phyloP scores from a whole-genome alignment of 1,140 invertebrate genomes.

The Pristionchus pacificus region DNA sequence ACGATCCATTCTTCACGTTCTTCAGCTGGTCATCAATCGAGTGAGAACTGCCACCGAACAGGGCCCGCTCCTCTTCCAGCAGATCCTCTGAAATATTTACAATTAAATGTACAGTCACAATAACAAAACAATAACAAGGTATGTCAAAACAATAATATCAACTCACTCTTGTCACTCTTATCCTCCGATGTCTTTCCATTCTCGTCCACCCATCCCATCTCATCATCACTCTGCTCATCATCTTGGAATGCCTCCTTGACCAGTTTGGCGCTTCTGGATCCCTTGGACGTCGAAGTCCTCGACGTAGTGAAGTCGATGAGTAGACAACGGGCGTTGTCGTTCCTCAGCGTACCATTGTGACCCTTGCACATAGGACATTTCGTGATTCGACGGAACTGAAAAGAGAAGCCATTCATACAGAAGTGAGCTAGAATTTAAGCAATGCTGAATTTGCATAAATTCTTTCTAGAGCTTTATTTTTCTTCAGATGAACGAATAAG shows the following conservation, averaged over 20 bases:
- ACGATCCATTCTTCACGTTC: conserved; percentile 26
- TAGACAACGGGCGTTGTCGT: conserved; percentile 41
- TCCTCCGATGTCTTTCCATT: conserved; percentile 13
- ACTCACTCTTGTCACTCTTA: background rate
- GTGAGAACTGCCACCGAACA: conserved; percentile 13
- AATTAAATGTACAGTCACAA: background rate
- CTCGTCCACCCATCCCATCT: conserved; percentile 10
- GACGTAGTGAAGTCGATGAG: conserved; percentile 45
- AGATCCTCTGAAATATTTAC: background rate
- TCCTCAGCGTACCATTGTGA: conserved; percentile 44
- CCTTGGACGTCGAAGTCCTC: background rate
- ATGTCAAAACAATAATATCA: background rate
- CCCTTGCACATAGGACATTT: conserved; percentile 51
- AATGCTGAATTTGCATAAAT: too few species aligned
- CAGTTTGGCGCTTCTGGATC: conserved; percentile 22
- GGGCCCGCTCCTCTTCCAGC: background rate
- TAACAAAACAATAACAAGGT: background rate
- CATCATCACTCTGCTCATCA: conserved; percentile 4
- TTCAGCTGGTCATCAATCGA: conserved; percentile 39
- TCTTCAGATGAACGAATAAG: background rate
- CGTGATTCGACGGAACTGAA: conserved; percentile 46
- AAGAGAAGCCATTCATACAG: conserved; percentile 11
- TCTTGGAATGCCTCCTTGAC: background rate
- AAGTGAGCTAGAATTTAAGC: too few species aligned
- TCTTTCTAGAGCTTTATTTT: background rate